Evolutionary conservation across 2,797 vertebrate species (phyloP).

Genomic region (Myiotriccus ornatus): DNA sequence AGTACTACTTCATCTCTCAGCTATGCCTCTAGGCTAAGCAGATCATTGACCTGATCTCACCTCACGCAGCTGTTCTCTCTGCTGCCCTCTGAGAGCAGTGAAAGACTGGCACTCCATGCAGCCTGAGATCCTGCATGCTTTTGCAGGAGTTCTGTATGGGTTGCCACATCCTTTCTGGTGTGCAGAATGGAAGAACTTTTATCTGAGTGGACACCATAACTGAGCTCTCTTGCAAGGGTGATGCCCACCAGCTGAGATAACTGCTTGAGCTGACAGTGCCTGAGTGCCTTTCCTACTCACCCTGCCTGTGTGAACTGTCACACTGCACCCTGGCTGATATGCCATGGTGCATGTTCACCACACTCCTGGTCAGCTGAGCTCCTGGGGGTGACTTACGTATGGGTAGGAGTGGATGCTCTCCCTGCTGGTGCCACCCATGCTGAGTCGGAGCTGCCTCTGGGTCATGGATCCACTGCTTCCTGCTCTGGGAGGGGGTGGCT

Average conservation of each 20-base stretch:
- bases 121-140: not conserved
- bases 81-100: not conserved
- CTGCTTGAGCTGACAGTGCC: not conserved
- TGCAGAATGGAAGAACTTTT: not conserved
- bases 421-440: not conserved
- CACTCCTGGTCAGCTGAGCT: not conserved
- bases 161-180: not conserved
- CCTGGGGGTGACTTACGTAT: not conserved
- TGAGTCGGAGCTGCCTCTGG: not conserved
- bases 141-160: no score
- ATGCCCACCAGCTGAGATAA: not conserved
- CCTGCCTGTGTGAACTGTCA: not conserved
- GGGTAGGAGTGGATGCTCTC: not conserved
- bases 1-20: not conserved
- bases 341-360: no score
- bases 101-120: not conserved
- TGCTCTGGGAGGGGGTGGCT: not conserved
- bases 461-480: not conserved
- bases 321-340: not conserved
- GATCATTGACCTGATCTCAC: not conserved
- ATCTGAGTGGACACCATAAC: not conserved
- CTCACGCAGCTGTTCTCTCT: not conserved
- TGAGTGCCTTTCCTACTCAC: not conserved
- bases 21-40: not conserved
- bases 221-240: not conserved